Evolutionary conservation across 2,797 vertebrate species (phyloP), one percentile per base, ranked within the genome.

Genomic region (Novumbra hubbsi): DNA sequence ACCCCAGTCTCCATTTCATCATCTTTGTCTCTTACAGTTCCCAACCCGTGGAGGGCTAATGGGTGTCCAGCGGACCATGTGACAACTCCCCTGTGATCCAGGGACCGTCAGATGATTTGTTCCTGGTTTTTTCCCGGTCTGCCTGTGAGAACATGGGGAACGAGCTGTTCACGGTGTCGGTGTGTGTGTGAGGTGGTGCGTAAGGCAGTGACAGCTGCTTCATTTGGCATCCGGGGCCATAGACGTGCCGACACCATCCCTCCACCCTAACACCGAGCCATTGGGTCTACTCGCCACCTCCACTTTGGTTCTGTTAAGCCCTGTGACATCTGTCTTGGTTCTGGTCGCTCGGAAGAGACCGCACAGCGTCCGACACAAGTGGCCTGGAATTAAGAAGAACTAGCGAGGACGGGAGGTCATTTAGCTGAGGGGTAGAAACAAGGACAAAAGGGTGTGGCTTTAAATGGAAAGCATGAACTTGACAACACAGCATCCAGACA

Each of bases 121-220:
- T 45, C 41, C 2, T 14, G 9, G 12, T 45, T 45, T 45, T 45
- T 45, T 45, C 9, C 12, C 2, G 41, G 9, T 0, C 5, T 14
- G 41, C 41, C 41, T 38, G 34, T 6, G 5, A 5, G 34, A 3
- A 38, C 34, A 12, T 45, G 14, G 41, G 41, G 1, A 41, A 41
- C 41, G 60, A 0, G 72, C 78, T 74, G 77, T 41, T 76, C 50
- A 41, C 71, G 21, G 52, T 57, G 52, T 21, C 1, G 21, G 52
- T 11, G 52, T 52, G 50, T 52, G 49, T 52, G 49, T 8, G 1
- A 6, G 49, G 7, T 16, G 17, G 5, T n/a, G 1, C 21, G n/a
- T 57, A 21, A 11, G 17, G 52, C 24, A 21, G 9, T 32, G 62
- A 27, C 60, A 9, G 27, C 27, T 5, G n/a, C 60, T 62, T 16